Evolutionary conservation across 2,113 vertebrate genomes (phyloP).

Genomic region (Proterorhinus semilunaris): DNA sequence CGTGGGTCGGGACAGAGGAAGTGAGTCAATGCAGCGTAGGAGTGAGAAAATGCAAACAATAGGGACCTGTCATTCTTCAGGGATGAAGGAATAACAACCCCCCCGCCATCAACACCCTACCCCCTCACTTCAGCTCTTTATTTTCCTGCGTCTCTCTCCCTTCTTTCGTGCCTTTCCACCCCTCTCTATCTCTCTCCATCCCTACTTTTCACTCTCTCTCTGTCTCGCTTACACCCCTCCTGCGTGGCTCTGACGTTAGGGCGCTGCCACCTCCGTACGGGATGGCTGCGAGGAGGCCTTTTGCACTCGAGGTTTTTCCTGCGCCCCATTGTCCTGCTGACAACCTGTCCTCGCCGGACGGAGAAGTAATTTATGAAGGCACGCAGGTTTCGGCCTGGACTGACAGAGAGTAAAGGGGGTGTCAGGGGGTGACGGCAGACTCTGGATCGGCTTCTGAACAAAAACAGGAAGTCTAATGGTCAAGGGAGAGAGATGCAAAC

Average conservation of each 20-base stretch:
- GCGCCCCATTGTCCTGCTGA: conserved; percentile 70
- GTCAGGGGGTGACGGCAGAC: conserved; percentile 28
- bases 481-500: conserved; percentile 35
- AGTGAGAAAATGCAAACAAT: conserved; percentile 71
- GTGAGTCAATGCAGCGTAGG: conserved; percentile 58
- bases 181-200: background rate
- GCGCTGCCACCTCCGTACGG: conserved; percentile 26
- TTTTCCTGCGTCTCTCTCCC: background rate
- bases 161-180: background rate
- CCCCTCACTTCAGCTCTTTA: background rate
- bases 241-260: conserved; percentile 60
- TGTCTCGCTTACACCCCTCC: background rate
- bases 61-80: conserved; percentile 71
- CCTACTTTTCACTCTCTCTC: background rate
- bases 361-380: conserved; percentile 63
- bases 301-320: conserved; percentile 68
- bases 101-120: conserved; percentile 45
- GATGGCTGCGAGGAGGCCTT: conserved; percentile 66
- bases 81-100: conserved; percentile 71
- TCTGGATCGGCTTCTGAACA: conserved; percentile 36
- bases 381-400: conserved; percentile 16
- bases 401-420: conserved; percentile 46
- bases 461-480: conserved; percentile 69
- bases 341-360: conserved; percentile 64
- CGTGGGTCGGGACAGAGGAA: conserved; percentile 46